These are phyloP conservation scores for Pyrocephalus nanus DNA, from an alignment of 2,797 vertebrate genomes.

Conservation along the genomic window DNA sequence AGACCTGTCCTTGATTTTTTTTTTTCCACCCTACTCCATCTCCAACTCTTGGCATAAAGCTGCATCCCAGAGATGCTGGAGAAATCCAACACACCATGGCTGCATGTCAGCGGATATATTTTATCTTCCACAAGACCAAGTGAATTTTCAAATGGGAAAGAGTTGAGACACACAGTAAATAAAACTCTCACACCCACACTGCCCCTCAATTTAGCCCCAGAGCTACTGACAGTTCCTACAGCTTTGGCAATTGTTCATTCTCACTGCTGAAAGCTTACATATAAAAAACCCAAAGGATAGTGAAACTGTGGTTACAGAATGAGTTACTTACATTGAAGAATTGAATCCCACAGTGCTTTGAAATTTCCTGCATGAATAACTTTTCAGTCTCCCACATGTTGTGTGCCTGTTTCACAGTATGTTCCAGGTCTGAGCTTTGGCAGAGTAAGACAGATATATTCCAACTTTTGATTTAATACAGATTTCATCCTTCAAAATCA, in stretches of 20 bases:
- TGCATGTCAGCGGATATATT: not conserved
- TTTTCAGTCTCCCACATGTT: not conserved
- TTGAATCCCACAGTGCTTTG: not conserved
- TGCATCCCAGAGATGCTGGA: not conserved
- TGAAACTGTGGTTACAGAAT: constrained; percentile 20
- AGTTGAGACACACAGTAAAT: not conserved
- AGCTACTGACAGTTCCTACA: not conserved
- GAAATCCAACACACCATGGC: not conserved
- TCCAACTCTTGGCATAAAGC: not conserved
- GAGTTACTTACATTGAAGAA: constrained; percentile 24
- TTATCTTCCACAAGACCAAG: not conserved
- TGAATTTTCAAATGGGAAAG: not conserved
- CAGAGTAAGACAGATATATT: not conserved
- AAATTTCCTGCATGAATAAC: constrained; percentile 20
- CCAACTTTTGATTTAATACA: not conserved
- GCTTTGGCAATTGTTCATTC: not conserved
- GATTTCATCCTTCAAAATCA: constrained; percentile 14
- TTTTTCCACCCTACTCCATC: not conserved
- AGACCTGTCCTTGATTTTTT: not conserved
- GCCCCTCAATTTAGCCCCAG: not conserved
- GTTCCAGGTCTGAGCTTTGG: not conserved
- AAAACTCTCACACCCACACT: not conserved
- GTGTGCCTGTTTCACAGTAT: not conserved
- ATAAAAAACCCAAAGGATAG: not conserved
- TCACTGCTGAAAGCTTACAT: constrained; percentile 6